Conservation (phyloP, 2,888 invertebrate species). For the Drosophila cognata region DNA sequence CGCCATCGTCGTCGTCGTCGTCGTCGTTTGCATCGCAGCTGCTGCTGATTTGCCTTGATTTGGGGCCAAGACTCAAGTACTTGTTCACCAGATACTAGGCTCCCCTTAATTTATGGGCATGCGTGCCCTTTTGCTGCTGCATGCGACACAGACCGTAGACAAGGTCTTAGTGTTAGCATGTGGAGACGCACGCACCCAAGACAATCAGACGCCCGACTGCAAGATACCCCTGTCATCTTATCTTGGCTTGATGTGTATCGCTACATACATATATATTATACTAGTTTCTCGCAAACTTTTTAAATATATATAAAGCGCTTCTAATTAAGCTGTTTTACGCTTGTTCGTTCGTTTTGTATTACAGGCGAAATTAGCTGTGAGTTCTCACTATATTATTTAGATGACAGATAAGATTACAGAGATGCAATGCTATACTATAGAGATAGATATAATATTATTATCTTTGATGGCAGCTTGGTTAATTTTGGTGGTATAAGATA, state of each 20-base stretch:
- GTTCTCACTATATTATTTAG: background rate
- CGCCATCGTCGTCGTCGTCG: slow-evolving; percentile 17
- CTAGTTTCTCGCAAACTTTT: background rate
- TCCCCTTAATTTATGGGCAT: slow-evolving; percentile 69
- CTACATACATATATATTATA: background rate
- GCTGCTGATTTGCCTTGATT: slow-evolving; percentile 67
- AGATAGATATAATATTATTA: background rate
- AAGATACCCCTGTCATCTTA: slow-evolving; percentile 1
- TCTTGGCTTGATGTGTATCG: background rate
- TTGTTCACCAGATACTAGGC: slow-evolving; percentile 47
- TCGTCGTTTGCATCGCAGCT: slow-evolving; percentile 28
- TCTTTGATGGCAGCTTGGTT: background rate
- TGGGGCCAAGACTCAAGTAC: slow-evolving; percentile 61
- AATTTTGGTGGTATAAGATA: background rate
- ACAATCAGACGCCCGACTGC: background rate
- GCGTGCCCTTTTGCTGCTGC: slow-evolving; percentile 49
- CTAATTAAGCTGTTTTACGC: background rate
- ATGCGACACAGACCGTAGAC: slow-evolving; percentile 24
- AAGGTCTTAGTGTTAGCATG: slow-evolving; percentile 16
- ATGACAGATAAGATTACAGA: background rate
- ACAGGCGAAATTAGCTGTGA: too few species aligned
- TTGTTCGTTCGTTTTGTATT: background rate
- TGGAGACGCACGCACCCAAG: background rate
- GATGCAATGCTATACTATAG: background rate
- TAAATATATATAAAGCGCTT: background rate